These are phyloP conservation scores for Eupithecia exiguata DNA, from an alignment of 2,888 invertebrate species.

Conservation along the genomic window DNA sequence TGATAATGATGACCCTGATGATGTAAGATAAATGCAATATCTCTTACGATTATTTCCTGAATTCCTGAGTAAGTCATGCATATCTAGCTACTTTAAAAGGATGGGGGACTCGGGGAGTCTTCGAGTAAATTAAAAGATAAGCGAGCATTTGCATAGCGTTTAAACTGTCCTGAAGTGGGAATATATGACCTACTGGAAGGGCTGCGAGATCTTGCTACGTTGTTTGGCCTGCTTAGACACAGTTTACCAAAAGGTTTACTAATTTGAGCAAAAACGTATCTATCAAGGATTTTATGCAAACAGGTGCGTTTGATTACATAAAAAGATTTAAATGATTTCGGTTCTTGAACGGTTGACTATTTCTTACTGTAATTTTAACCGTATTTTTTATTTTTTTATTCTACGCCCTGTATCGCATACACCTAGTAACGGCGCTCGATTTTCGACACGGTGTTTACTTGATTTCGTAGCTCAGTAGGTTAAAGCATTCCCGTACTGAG, in stretches of 20 bases:
- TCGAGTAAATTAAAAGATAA: slow-evolving; percentile 27
- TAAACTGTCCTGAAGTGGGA: not conserved
- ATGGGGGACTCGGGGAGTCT: not conserved
- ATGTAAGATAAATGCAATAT: not conserved
- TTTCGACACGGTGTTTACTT: no score
- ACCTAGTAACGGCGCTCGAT: no score
- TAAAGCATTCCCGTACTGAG: no score
- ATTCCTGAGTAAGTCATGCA: not conserved
- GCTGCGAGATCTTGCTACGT: not conserved
- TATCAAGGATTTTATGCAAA: no score
- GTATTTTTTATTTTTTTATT: no score
- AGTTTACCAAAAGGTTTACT: not conserved
- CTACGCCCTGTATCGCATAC: no score
- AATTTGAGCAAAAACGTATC: not conserved
- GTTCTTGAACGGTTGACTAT: no score
- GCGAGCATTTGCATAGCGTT: slow-evolving; percentile 17
- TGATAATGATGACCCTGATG: not conserved
- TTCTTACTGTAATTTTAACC: no score
- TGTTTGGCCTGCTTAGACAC: not conserved
- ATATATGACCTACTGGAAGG: not conserved
- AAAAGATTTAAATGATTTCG: no score
- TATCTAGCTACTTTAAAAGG: not conserved
- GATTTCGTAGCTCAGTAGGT: no score
- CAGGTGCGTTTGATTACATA: no score
- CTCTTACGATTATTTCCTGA: not conserved